Base-by-base conservation (phyloP, 2,888 invertebrate species). In the Orchesellides sinensis region DNA sequence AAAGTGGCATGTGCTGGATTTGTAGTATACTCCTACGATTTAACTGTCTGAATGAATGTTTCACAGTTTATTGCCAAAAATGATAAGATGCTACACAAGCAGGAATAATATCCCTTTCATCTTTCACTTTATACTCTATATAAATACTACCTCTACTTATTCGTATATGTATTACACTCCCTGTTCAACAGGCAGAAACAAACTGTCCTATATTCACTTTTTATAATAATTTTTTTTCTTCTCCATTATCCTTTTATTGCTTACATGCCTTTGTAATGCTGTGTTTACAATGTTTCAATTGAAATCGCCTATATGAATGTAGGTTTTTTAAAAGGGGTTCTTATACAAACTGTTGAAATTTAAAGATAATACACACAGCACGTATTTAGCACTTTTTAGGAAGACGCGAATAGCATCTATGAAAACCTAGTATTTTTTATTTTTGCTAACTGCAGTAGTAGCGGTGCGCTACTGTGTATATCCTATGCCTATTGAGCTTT, bases 181-280 rank as follows among this genome's bases (percentile, higher is more conserved):
- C 68, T 52, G 70, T n/a, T 40, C 70, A 70, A 27, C 45, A 70
- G 70, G 59, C 70, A 70, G 70, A 70, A 70, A 70, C 70, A 70
- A 56, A 70, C 70, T 59, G 70, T 56, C 59, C 70, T 70, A 70
- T 54, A 70, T 56, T 70, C 70, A 40, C 56, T 70, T 70, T 70
- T 59, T 25, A 56, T 59, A 1, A 1, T 25, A 69, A 70, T n/a
- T 40, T 40, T n/a, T 40, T 40, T 5, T 32, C 32, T 32, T 32
- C 32, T 8, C 40, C 10, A 1, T 40, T 14, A 10, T 40, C 10
- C 10, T 8, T 40, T 40, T 40, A 40, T 40, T 40, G 40, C 40
- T 8, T 5, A n/a, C 32, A 32, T 5, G 6, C 5, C 6, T 32
- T 10, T 32, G 32, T 10, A 32, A 6, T 40, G 4, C n/a, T n/a